These are phyloP conservation scores for Sarcophaga peregrina DNA, from an alignment of 1,140 invertebrate species.

Conservation along the genomic window DNA sequence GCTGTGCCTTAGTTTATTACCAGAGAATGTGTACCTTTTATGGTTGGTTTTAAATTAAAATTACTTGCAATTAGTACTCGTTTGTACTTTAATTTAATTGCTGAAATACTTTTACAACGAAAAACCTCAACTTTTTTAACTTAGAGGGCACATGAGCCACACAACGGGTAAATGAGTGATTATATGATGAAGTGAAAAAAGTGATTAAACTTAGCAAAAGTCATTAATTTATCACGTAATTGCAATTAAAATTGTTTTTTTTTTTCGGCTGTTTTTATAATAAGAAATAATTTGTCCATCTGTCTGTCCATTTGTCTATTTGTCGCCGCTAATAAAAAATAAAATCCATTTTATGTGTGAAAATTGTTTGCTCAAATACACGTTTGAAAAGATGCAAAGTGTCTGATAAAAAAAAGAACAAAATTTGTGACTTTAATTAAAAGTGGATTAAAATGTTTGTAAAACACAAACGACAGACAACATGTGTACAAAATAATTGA, in stretches of 20 bases:
- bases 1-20: background rate
- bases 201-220: background rate
- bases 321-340: background rate
- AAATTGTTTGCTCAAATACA: background rate
- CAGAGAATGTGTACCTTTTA: background rate
- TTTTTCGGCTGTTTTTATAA: background rate
- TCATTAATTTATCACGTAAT: conserved; percentile 19
- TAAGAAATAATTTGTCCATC: background rate
- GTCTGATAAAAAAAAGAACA: background rate
- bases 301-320: background rate
- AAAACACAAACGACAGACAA: background rate
- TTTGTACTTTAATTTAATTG: background rate
- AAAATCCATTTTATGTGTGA: background rate
- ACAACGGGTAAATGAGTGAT: background rate
- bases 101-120: background rate
- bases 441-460: conserved; percentile 5
- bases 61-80: background rate
- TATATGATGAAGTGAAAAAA: background rate
- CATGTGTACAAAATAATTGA: conserved; percentile 4
- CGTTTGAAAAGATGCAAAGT: background rate
- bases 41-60: background rate
- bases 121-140: background rate
- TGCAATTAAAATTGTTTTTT: background rate
- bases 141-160: background rate
- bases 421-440: conserved; percentile 1